A percentile compares a stretch with the other conserved stretches of the same genome.
Conservation (phyloP, 2,113 vertebrate species). For the Aptenodytes patagonicus region DNA sequence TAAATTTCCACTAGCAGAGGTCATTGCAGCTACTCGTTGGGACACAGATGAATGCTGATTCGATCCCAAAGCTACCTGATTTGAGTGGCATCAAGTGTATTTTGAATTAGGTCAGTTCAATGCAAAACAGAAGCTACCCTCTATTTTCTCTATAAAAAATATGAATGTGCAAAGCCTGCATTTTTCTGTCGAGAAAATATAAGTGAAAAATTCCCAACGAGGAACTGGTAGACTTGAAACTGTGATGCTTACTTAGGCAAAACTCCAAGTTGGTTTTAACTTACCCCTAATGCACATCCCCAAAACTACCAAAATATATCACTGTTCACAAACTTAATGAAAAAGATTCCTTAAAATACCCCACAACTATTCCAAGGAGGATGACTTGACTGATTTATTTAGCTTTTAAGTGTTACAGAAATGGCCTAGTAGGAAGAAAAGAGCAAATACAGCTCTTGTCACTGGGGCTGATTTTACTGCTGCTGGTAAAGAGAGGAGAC, state of each 20-base stretch:
- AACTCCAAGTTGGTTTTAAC: neutral
- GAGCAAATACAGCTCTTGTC: neutral
- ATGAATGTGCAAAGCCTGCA: neutral
- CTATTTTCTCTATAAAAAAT: neutral
- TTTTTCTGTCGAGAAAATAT: neutral
- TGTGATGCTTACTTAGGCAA: neutral
- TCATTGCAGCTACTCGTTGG: neutral
- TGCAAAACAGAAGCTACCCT: neutral
- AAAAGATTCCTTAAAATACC: neutral
- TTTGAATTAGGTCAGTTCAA: neutral
- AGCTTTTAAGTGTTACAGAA: neutral
- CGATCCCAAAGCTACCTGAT: neutral
- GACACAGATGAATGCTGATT: neutral
- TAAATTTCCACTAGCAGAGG: neutral
- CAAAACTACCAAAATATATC: slow-evolving; percentile 3
- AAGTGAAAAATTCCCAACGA: neutral
- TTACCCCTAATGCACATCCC: neutral
- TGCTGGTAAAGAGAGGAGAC: neutral
- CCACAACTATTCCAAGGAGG: neutral
- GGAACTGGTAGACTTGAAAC: neutral
- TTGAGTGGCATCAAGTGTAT: neutral
- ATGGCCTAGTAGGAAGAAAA: neutral
- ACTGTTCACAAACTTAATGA: neutral
- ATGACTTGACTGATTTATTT: neutral
- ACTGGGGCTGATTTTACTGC: neutral